Percentiles rank a stretch among this genome's conserved stretches.
phyloP scores from a whole-genome alignment of 30 jellyfish, hydroid and myxozoan genomes.

The Morbakka virulenta region DNA sequence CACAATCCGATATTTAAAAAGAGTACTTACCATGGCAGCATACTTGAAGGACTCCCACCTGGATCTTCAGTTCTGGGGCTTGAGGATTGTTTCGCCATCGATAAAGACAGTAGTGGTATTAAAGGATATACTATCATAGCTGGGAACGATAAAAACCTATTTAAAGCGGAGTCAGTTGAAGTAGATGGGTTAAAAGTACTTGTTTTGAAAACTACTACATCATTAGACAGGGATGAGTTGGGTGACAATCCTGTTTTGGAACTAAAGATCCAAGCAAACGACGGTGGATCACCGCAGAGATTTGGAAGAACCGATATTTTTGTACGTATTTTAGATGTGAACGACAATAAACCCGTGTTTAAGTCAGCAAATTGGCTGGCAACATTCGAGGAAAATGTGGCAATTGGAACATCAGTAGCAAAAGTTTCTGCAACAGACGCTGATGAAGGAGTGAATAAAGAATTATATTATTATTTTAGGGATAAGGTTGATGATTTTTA shows the following conservation, averaged over 20 bases:
- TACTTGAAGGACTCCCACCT: conserved; percentile 78
- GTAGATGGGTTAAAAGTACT: conserved; percentile 69
- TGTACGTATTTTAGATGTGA: conserved; percentile 63
- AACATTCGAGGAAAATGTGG: conserved; percentile 80
- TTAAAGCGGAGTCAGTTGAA: conserved; percentile 46
- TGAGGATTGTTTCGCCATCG: conserved; percentile 96
- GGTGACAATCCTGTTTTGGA: conserved; percentile 80
- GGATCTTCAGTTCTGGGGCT: conserved; percentile 85
- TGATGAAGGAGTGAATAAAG: conserved; percentile 89
- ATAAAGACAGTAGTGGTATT: conserved; percentile 76
- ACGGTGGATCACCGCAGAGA: conserved; percentile 80
- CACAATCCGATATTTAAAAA: conserved; percentile 81
- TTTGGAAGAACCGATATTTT: conserved; percentile 45
- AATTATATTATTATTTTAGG: conserved; percentile 77
- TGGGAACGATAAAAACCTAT: conserved; percentile 66
- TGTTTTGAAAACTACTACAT: conserved; percentile 64
- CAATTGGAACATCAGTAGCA: conserved; percentile 74
- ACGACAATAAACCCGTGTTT: conserved; percentile 91
- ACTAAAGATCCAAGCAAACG: conserved; percentile 73
- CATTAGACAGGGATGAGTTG: conserved; percentile 86
- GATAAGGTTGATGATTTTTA: conserved; percentile 58
- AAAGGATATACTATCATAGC: conserved; percentile 47
- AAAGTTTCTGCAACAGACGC: conserved; percentile 80
- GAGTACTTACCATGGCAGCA: conserved; percentile 58
- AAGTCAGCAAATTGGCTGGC: conserved; percentile 62